Evolutionary conservation across 2,113 vertebrate species (phyloP).

Genomic region (human (Homo sapiens)): DNA sequence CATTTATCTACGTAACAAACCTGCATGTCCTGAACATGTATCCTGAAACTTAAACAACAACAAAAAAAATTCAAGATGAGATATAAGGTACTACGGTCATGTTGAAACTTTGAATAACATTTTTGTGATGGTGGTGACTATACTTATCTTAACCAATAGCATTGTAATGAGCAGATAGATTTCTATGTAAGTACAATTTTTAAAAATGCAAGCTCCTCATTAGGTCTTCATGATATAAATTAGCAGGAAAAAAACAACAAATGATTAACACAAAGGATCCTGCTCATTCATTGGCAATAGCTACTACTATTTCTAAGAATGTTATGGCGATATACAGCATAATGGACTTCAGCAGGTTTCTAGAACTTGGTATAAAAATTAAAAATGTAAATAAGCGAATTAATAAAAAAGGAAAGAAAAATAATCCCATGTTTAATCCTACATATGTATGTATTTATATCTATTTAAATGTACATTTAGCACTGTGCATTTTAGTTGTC

Average conservation of each 20-base stretch:
- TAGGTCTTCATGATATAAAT: neutral
- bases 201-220: neutral
- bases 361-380: neutral
- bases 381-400: neutral
- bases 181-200: neutral
- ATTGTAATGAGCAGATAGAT: neutral
- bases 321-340: too few species aligned
- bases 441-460: neutral
- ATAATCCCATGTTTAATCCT: neutral
- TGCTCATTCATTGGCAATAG: neutral
- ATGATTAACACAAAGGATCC: neutral
- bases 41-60: too few species aligned
- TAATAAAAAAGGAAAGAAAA: neutral
- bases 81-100: neutral
- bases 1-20: too few species aligned
- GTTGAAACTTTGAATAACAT: neutral
- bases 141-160: neutral
- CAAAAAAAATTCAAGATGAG: neutral
- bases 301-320: neutral
- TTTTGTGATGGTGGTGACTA: neutral
- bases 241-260: neutral
- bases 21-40: too few species aligned
- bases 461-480: neutral
- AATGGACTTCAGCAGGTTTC: neutral
- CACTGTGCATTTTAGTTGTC: neutral